Evolutionary conservation across 37 sponge, comb jelly and placozoan genomes (phyloP).

Genomic region (Halisarca cf. caerulea): DNA sequence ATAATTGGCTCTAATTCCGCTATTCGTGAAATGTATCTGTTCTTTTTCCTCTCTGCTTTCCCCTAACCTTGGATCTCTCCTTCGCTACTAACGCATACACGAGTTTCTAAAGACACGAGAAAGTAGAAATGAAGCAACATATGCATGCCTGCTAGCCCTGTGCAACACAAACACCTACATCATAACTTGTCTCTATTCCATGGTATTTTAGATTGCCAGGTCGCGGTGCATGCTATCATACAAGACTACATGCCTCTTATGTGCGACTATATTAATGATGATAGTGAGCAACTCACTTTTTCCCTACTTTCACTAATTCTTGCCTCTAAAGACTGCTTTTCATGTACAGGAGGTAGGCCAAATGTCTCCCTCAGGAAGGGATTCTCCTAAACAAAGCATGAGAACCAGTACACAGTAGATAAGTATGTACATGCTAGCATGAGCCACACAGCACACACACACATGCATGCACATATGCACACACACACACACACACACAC

Average conservation of each 20-base stretch:
- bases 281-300: not conserved
- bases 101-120: slow-evolving; percentile 49
- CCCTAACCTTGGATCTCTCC: slow-evolving; percentile 60
- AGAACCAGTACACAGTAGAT: too few relatives aligned
- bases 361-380: slow-evolving; percentile 21
- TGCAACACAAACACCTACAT: too few relatives aligned
- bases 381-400: not conserved
- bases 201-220: too few relatives aligned
- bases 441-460: too few relatives aligned
- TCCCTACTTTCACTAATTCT: not conserved
- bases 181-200: too few relatives aligned
- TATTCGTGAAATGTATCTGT: not conserved
- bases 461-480: too few relatives aligned
- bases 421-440: too few relatives aligned
- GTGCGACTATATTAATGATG: too few relatives aligned
- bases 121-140: not conserved
- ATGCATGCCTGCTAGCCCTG: not conserved
- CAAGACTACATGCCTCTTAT: not conserved
- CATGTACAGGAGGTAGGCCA: slow-evolving; percentile 13
- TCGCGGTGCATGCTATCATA: too few relatives aligned
- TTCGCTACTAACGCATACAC: slow-evolving; percentile 64
- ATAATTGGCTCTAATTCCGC: too few relatives aligned
- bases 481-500: too few relatives aligned
- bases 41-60: slow-evolving; percentile 76
- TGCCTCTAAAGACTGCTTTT: not conserved